Evolutionary conservation across 2,113 vertebrate genomes (phyloP), one percentile per base, ranked within the genome.

Genomic region (Anoura caudifer): DNA sequence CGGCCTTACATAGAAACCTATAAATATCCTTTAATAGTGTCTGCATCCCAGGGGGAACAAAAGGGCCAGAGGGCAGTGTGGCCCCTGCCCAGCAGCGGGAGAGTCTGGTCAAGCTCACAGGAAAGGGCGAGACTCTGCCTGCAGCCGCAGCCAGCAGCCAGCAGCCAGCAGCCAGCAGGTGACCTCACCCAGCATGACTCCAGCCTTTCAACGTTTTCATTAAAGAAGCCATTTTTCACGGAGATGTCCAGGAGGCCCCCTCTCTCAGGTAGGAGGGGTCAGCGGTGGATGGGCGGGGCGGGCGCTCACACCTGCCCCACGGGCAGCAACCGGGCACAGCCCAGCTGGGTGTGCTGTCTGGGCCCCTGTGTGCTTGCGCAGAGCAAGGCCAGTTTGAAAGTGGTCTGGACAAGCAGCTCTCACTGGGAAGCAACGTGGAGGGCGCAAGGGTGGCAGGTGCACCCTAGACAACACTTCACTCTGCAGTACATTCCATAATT

Each of bases 401-500:
- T 70, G 24, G 16, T 10, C 12, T 0, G 22, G 8, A 45, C 24
- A 1, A 17, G 54, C 22, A 8, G 93, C 28, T 54, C 38, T 56
- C 19, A 1, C 12, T 24, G 65, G 43, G 80, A 65, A n/a, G 12
- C 1, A 17, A 4, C 4, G 4, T 17, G 70, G 24, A 6, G 79
- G 61, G 54, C 1, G 1, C 33, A 17, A 9, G 38, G 95, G 86
- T 41, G 76, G 96, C 98, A 98, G 98, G 98, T 98, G 98, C 89
- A 96, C 97, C 97, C 97, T 93, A 94, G 94, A 97, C 92, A 87
- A 94, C 52, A 59, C 92, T 97, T 98, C 98, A 97, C 91, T 92
- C 73, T 86, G 97, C 96, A 97, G 97, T 98, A 97, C 98, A 98
- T 98, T 98, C 97, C 96, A 38, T 98, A 98, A 98, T 98, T 98